These are phyloP conservation scores for Formica selysi DNA, from an alignment of 1,140 invertebrate genomes.

Conservation along the genomic window DNA sequence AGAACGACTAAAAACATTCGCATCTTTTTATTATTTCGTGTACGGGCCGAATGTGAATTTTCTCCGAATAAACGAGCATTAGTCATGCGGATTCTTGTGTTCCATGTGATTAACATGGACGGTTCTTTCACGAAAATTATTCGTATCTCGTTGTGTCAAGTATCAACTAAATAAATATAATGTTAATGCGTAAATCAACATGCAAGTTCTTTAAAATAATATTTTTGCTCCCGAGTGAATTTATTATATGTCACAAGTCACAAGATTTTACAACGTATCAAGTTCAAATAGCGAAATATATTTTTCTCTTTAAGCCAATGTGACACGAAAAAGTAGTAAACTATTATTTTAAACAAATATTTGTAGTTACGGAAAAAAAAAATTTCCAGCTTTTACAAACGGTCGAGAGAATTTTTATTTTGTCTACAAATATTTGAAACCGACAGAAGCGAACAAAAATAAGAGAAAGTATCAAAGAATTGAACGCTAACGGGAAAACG, in stretches of 20 bases:
- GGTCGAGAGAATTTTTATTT: constrained; percentile 23
- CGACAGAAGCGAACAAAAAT: background rate
- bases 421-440: constrained; percentile 30
- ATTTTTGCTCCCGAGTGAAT: background rate
- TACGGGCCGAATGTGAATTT: constrained; percentile 37
- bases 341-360: background rate
- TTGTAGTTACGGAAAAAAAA: background rate
- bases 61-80: constrained; percentile 8
- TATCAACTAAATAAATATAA: background rate
- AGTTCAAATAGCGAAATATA: constrained; percentile 7
- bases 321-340: background rate
- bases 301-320: background rate
- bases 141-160: background rate
- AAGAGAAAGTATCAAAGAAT: constrained; percentile 12
- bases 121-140: constrained; percentile 16
- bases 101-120: constrained; percentile 18
- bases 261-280: too few species aligned
- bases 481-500: constrained; percentile 54
- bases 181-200: constrained; percentile 5
- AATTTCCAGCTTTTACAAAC: background rate
- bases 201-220: background rate
- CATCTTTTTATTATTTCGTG: constrained; percentile 32
- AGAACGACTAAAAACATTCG: constrained; percentile 1
- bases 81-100: constrained; percentile 5
- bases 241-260: background rate